These are phyloP conservation scores for Agrenia bidenticulata DNA, from an alignment of 2,888 invertebrate genomes.

Conservation along the genomic window DNA sequence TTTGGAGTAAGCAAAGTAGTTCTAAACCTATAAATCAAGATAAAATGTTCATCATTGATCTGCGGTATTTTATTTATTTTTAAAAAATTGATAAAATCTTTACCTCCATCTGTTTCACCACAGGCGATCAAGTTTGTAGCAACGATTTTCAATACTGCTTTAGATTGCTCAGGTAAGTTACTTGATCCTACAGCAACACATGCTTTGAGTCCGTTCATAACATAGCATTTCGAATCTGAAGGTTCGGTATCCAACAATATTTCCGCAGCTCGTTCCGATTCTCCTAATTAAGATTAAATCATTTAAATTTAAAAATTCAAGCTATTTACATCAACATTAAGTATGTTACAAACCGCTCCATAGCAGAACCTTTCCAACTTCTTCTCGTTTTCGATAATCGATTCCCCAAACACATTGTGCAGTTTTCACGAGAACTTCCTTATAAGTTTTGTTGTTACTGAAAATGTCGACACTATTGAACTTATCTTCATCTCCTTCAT, in stretches of 20 bases:
- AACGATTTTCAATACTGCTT: slow-evolving; percentile 51
- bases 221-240: slow-evolving; percentile 44
- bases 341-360: slow-evolving; percentile 39
- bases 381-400: slow-evolving; percentile 47
- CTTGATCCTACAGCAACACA: slow-evolving; percentile 45
- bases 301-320: neutral
- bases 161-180: slow-evolving; percentile 48
- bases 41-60: neutral
- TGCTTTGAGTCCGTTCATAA: slow-evolving; percentile 51
- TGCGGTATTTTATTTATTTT: no score
- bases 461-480: slow-evolving; percentile 22
- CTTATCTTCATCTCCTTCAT: slow-evolving; percentile 12
- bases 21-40: slow-evolving; percentile 38
- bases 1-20: slow-evolving; percentile 46
- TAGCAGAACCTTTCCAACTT: slow-evolving; percentile 46
- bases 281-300: slow-evolving; percentile 34
- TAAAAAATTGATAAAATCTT: no score
- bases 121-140: slow-evolving; percentile 51
- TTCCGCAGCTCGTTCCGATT: slow-evolving; percentile 50
- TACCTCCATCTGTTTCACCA: slow-evolving; percentile 49
- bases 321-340: neutral
- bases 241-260: slow-evolving; percentile 51
- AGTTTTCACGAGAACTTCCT: slow-evolving; percentile 47
- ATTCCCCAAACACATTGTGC: slow-evolving; percentile 49
- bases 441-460: slow-evolving; percentile 28